These are phyloP conservation scores for Rhopalosiphum maidis DNA, from an alignment of 1,140 invertebrate species.

Conservation along the genomic window DNA sequence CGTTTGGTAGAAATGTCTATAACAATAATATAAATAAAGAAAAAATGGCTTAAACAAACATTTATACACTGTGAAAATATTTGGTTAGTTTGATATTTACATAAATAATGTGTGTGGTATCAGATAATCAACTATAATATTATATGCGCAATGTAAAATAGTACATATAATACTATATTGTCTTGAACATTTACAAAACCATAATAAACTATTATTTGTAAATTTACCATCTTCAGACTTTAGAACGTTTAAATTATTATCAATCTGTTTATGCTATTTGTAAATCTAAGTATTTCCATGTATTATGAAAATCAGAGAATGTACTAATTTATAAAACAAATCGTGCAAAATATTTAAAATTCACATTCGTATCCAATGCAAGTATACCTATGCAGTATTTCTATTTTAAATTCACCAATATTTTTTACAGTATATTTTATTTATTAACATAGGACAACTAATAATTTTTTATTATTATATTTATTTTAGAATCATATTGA, in stretches of 20 bases:
- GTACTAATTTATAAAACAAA: neutral
- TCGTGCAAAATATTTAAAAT: neutral
- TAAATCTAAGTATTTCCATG: neutral
- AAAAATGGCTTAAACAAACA: neutral
- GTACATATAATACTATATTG: neutral
- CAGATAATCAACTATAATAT: neutral
- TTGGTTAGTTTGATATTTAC: neutral
- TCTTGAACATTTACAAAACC: neutral
- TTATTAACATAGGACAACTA: neutral
- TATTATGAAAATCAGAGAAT: neutral
- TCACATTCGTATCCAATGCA: neutral
- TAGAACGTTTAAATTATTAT: neutral
- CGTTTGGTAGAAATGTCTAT: neutral
- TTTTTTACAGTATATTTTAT: neutral
- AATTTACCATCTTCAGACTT: neutral
- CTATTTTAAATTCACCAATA: neutral
- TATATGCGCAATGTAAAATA: neutral
- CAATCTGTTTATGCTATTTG: neutral
- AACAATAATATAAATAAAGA: neutral
- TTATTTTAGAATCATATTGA: too few relatives aligned
- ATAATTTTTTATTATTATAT: neutral
- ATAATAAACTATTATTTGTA: neutral
- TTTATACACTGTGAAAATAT: slow-evolving; percentile 8
- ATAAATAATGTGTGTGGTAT: neutral
- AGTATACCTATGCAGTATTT: neutral